Percentiles rank a stretch among this genome's conserved stretches.
These are phyloP conservation scores for Volucella bombylans DNA, from an alignment of 2,888 invertebrate species.

Conservation along the genomic window DNA sequence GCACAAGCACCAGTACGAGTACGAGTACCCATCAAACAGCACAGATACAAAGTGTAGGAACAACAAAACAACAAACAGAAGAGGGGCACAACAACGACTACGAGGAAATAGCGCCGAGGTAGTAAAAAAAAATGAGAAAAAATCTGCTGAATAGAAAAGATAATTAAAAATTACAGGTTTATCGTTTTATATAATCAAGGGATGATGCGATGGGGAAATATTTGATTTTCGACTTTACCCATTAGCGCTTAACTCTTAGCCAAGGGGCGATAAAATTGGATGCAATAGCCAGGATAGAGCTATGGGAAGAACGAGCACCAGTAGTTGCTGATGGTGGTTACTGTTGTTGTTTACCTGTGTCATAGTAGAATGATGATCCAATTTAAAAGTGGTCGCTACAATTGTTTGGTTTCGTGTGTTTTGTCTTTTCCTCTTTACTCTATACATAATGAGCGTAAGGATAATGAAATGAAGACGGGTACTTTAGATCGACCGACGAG, in stretches of 20 bases:
- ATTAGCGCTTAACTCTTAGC: slow-evolving; percentile 52
- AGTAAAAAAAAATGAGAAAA: slow-evolving; percentile 14
- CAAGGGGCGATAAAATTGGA: not conserved
- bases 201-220: slow-evolving; percentile 71
- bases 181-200: slow-evolving; percentile 73
- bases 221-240: slow-evolving; percentile 73
- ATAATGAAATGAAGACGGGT: not conserved
- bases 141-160: slow-evolving; percentile 60
- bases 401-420: slow-evolving; percentile 38
- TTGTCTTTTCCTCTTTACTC: not conserved
- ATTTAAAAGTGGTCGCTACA: slow-evolving; percentile 43
- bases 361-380: slow-evolving; percentile 43
- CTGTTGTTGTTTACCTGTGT: slow-evolving; percentile 34
- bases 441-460: slow-evolving; percentile 19
- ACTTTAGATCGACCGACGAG: not conserved
- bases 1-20: too few relatives aligned
- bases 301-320: slow-evolving; percentile 24
- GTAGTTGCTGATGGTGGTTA: slow-evolving; percentile 25
- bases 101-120: not conserved
- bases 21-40: not conserved
- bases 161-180: slow-evolving; percentile 74
- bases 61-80: slow-evolving; percentile 47
- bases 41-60: slow-evolving; percentile 8
- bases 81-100: not conserved
- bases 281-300: not conserved